Evolutionary conservation across 2,797 vertebrate genomes (phyloP), one percentile per base, ranked within the genome.

Genomic region (Hydrocynus forskahlii): DNA sequence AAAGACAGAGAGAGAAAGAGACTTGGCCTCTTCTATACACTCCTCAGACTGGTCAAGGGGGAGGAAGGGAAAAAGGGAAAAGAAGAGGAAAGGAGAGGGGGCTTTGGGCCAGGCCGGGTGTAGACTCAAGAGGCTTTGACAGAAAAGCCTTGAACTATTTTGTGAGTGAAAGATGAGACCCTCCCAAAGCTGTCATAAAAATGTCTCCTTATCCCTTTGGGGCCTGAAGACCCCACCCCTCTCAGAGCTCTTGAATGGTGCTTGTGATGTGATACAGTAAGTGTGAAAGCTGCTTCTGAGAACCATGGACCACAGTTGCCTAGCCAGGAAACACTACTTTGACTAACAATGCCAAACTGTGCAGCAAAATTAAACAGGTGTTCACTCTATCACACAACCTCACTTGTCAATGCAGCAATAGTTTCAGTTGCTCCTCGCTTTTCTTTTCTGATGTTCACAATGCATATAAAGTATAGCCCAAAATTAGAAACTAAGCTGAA

Each of bases 61-160:
- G 94, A 93, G 94, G 95, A 93, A 93, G 93, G 94, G 94, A 59
- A 40, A 38, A 93, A 93, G 93, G 94, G 94, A 59, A 40, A 38
- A 52, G 54, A 68, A 75, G 70, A 82, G 68, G 52, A 50, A 72
- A 70, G 70, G 73, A 75, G 68, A 75, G 77, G 78, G 59, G n/a
- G 54, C 43, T 68, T 75, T 81, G 40, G 74, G 69, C 25, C 55
- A 67, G 70, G 62, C 64, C 14, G 12, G 21, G 72, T 71, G 76
- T 70, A 35, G 63, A 83, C 84, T 85, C 70, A 79, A 76, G 76
- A 66, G 77, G 68, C 55, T 77, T 95, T 97, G 96, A 97, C 95
- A 95, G 95, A 97, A 96, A 95, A 96, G 96, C 96, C 95, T 97
- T 98, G 96, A 97, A 97, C 95, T 97, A 95, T 95, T 96, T 95